Percentiles rank a stretch among this genome's conserved stretches.
Conservation (phyloP, 2,888 invertebrate species). For the Rhingia rostrata region DNA sequence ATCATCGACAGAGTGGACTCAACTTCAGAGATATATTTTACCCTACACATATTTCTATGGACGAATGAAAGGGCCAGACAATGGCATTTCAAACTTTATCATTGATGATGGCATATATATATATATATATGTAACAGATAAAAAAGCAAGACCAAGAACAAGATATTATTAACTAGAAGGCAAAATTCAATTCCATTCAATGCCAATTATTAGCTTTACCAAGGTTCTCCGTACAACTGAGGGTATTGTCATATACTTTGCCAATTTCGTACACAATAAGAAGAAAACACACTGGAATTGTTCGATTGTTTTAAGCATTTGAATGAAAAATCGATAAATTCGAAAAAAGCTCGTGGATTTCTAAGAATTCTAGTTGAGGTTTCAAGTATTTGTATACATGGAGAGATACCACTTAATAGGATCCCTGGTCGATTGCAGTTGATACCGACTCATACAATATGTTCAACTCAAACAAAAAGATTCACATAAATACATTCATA, state of each 20-base stretch:
- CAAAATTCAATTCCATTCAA: neutral
- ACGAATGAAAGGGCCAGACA: neutral
- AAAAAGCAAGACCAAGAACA: neutral
- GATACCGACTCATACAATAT: no score
- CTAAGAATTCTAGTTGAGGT: no score
- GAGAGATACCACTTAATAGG: no score
- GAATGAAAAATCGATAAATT: neutral
- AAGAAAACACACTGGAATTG: neutral
- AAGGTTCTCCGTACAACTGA: neutral
- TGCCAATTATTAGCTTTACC: neutral
- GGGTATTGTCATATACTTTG: neutral
- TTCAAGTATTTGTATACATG: no score
- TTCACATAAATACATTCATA: no score
- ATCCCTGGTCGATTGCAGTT: no score
- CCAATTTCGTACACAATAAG: no score
- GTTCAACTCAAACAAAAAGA: no score
- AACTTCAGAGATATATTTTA: neutral
- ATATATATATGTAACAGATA: neutral
- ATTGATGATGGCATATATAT: neutral
- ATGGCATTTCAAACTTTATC: neutral
- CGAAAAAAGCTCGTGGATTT: neutral
- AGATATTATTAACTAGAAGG: neutral
- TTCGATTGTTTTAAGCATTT: neutral
- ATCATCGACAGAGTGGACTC: slow-evolving; percentile 16
- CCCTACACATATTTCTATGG: neutral